A percentile compares a stretch with the other conserved stretches of the same genome.
Conservation (phyloP, 2,113 vertebrate species). For the Sylvia atricapilla region DNA sequence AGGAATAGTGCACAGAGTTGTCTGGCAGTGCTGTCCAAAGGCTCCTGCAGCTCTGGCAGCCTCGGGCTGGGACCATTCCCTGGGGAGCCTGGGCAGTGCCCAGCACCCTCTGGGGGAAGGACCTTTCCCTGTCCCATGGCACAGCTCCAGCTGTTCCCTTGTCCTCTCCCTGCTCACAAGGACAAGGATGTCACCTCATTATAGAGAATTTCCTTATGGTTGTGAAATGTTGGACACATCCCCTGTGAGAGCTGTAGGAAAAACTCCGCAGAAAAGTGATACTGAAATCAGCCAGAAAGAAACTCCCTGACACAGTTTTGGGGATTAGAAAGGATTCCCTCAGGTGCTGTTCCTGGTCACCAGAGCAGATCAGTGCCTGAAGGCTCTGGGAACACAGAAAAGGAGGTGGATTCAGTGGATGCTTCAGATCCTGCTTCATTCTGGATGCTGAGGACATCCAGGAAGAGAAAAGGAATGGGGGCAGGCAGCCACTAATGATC, state of each 20-base stretch:
- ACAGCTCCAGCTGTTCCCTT: rapidly evolving
- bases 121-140: rapidly evolving
- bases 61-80: neutral
- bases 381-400: neutral
- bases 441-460: neutral
- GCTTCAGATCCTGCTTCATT: neutral
- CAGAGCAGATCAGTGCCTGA: neutral
- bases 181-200: neutral
- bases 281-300: neutral
- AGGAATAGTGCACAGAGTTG: no score
- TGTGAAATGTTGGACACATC: neutral
- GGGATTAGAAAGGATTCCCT: neutral
- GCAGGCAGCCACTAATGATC: neutral
- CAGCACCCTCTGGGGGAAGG: neutral
- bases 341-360: neutral
- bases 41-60: neutral
- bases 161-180: neutral
- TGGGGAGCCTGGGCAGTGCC: neutral
- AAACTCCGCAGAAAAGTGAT: neutral
- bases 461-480: neutral
- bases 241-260: neutral
- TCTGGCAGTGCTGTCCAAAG: neutral
- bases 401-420: neutral
- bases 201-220: neutral
- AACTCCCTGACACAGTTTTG: neutral